Percentiles rank a stretch among this genome's conserved stretches.
Conservation (phyloP, 2,113 vertebrate genomes). For the Trichomycterus rosablanca region DNA sequence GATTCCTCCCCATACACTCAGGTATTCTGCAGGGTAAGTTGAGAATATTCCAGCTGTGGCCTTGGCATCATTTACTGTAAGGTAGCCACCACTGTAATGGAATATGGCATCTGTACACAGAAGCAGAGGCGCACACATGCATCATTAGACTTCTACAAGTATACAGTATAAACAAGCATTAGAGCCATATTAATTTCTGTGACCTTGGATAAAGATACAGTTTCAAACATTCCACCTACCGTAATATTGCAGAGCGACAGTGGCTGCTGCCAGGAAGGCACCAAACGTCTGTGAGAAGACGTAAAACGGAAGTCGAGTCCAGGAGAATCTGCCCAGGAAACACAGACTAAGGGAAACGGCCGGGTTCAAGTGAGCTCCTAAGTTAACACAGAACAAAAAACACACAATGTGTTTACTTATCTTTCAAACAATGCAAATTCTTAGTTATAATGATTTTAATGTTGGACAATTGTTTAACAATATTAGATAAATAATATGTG, state of each 20-base stretch:
- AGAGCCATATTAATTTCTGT: neutral
- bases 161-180: too few relatives aligned
- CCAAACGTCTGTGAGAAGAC: slow-evolving; percentile 58
- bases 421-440: too few relatives aligned
- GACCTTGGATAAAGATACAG: neutral
- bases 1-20: slow-evolving; percentile 68
- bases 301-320: slow-evolving; percentile 75
- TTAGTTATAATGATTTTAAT: too few relatives aligned
- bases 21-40: slow-evolving; percentile 71
- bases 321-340: slow-evolving; percentile 65
- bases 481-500: too few relatives aligned
- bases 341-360: slow-evolving; percentile 76
- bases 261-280: slow-evolving; percentile 68
- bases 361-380: slow-evolving; percentile 83
- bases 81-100: slow-evolving; percentile 59
- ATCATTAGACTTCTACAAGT: too few relatives aligned
- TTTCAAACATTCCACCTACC: slow-evolving; percentile 56
- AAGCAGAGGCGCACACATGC: slow-evolving; percentile 5
- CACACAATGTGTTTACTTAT: too few relatives aligned
- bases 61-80: slow-evolving; percentile 58
- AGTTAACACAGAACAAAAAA: neutral
- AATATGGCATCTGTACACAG: slow-evolving; percentile 63
- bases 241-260: slow-evolving; percentile 67
- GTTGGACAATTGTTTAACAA: too few relatives aligned
- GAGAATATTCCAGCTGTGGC: slow-evolving; percentile 76